Percentiles rank a stretch among this genome's conserved stretches.
phyloP scores from a whole-genome alignment of 2,113 vertebrate genomes.

The Hypomesus transpacificus region DNA sequence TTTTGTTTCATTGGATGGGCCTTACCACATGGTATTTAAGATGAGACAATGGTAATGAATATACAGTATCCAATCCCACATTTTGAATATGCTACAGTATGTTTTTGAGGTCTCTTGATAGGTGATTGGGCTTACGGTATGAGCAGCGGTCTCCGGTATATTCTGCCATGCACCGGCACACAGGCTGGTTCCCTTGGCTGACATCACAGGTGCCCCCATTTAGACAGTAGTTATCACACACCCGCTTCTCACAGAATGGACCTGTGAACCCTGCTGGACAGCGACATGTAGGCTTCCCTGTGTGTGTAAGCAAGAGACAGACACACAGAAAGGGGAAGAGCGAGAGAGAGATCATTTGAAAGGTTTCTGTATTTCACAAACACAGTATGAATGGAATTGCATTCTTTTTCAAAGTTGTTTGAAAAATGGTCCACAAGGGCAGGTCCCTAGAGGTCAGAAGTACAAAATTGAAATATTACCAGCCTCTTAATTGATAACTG shows the following conservation, averaged over 20 bases:
- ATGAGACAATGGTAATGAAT: too few species aligned
- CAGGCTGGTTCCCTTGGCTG: conserved; percentile 88
- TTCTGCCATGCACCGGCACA: conserved; percentile 85
- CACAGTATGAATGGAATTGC: not conserved
- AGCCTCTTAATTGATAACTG: conserved; percentile 38
- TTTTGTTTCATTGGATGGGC: not conserved
- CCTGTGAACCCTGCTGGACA: conserved; percentile 89
- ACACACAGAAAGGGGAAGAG: not conserved
- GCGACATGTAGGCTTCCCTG: conserved; percentile 92
- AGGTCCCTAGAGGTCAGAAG: conserved; percentile 26
- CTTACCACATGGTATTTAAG: conserved; percentile 5
- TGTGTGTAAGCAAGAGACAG: not conserved
- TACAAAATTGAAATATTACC: conserved; percentile 32
- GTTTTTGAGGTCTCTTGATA: conserved; percentile 28
- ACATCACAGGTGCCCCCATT: conserved; percentile 90
- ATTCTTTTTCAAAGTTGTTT: not conserved
- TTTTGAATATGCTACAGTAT: not conserved
- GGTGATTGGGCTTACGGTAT: conserved; percentile 77
- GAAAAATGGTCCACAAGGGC: conserved; percentile 15
- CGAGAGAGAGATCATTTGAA: not conserved
- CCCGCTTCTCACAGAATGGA: conserved; percentile 82
- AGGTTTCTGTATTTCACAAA: not conserved
- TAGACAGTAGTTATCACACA: conserved; percentile 88
- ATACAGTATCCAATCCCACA: too few species aligned
- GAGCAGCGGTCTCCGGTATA: conserved; percentile 94